Base-by-base conservation (phyloP, 2,113 vertebrate species). In the Labeo catla region DNA sequence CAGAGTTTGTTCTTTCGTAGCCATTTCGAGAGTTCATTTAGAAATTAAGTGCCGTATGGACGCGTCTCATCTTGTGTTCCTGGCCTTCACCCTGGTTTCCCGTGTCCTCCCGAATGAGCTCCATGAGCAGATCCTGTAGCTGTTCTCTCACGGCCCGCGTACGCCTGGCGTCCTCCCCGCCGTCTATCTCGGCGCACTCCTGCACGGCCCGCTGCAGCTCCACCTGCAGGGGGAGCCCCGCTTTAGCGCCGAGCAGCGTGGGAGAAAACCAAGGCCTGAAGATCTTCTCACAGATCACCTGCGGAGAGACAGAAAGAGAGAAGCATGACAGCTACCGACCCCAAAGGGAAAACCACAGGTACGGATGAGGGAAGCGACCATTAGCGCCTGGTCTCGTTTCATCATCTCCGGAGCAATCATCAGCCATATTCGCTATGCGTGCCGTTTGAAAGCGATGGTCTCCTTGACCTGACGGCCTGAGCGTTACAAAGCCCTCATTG, bases 261-360 rank as follows among this genome's bases (percentile, higher is more conserved):
- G 95, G 94, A 84, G 95, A 96, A 84, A 99, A 97, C 97, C 97
- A 98, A 0, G 91, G 96, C 1, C 96, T 92, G 90, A 99, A 99
- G 89, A 99, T 99, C 93, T 99, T 99, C 93, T 98, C 97, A 93
- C 98, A 99, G 63, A 99, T 95, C 76, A 99, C 97, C 98, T 99
- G 93, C 8, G 59, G 34, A 65, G 0, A 76, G 45, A 47, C 39
- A 66, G 49, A 49, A 21, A 73, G 15, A 54, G 61, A 47, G 70
- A 39, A 6, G 2, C 39, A 47, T 83, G 80, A 82, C 84, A 47
- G 68, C 66, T 81, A 52, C 34, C 4, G 50, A 85, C 61, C 34
- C 79, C 79, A 76, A 80, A 86, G 11, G 16, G 50, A 81, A 65
- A 52, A 66, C 76, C 23, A 13, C 34, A 45, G 78, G 68, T 76